These are phyloP conservation scores for Budorcas taxicolor DNA, from an alignment of 2,113 vertebrate species.

Conservation along the genomic window DNA sequence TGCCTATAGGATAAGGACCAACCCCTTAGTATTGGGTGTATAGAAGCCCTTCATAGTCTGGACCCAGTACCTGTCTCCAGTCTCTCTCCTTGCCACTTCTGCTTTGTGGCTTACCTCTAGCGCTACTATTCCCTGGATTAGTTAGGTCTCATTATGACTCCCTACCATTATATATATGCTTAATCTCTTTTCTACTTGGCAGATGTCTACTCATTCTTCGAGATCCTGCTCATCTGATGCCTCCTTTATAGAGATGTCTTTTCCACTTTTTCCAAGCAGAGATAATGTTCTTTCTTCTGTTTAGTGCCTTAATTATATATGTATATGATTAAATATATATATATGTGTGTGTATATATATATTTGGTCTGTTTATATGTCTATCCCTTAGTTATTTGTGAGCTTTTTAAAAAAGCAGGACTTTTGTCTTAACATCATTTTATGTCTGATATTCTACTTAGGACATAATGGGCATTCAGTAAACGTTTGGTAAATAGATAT, in stretches of 20 bases:
- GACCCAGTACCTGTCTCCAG: background rate
- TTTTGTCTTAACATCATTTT: conserved; percentile 6
- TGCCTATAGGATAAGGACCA: background rate
- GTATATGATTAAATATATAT: background rate
- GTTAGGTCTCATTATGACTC: background rate
- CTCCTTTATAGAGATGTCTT: conserved; percentile 1
- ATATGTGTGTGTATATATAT: too few relatives aligned
- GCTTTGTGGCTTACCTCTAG: background rate
- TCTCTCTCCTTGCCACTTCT: background rate
- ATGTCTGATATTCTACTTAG: background rate
- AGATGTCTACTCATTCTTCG: background rate
- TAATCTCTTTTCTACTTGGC: background rate
- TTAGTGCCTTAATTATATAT: background rate
- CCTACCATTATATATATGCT: background rate
- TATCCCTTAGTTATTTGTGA: too few relatives aligned
- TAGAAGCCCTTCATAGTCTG: background rate
- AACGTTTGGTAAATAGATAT: background rate
- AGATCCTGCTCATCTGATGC: background rate
- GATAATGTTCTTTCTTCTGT: background rate
- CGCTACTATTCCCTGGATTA: background rate
- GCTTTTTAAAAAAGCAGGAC: background rate
- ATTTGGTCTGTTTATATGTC: too few relatives aligned
- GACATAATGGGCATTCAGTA: background rate
- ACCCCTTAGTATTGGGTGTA: background rate
- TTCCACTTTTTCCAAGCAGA: background rate